Conservation (phyloP, 1,140 invertebrate genomes). For the Calephelis nemesis region DNA sequence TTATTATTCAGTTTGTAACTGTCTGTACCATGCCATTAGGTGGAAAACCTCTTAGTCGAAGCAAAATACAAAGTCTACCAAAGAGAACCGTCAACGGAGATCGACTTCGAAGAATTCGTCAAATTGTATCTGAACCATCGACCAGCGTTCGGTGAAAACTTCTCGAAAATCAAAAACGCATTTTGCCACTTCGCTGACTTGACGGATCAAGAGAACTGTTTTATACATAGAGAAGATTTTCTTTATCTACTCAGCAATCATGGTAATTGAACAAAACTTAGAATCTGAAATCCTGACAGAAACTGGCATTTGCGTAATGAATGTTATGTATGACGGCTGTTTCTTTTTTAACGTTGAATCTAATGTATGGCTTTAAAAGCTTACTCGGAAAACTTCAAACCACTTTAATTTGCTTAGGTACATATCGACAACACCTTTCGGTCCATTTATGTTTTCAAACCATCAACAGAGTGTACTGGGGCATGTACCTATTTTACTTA, state of each 20-base stretch:
- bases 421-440: too few species aligned
- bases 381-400: too few species aligned
- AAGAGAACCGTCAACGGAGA: constrained; percentile 74
- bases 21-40: constrained; percentile 59
- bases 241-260: constrained; percentile 45
- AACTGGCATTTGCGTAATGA: background rate
- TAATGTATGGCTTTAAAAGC: too few species aligned
- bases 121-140: constrained; percentile 87
- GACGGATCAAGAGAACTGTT: constrained; percentile 28
- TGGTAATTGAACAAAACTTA: constrained; percentile 37
- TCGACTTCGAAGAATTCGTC: constrained; percentile 86
- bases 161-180: constrained; percentile 44
- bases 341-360: too few species aligned
- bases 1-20: too few species aligned
- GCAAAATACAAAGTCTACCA: constrained; percentile 81
- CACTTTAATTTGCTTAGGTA: too few species aligned
- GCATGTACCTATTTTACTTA: too few species aligned
- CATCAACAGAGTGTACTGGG: too few species aligned
- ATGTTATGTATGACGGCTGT: background rate
- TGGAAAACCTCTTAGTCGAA: constrained; percentile 84
- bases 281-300: background rate
- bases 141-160: constrained; percentile 78
- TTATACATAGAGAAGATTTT: constrained; percentile 51
- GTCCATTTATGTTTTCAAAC: too few species aligned
- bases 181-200: constrained; percentile 48